A percentile compares a stretch with the other conserved stretches of the same genome.
phyloP scores from a whole-genome alignment of 1,140 invertebrate species.

The Leptopilina boulardi region DNA sequence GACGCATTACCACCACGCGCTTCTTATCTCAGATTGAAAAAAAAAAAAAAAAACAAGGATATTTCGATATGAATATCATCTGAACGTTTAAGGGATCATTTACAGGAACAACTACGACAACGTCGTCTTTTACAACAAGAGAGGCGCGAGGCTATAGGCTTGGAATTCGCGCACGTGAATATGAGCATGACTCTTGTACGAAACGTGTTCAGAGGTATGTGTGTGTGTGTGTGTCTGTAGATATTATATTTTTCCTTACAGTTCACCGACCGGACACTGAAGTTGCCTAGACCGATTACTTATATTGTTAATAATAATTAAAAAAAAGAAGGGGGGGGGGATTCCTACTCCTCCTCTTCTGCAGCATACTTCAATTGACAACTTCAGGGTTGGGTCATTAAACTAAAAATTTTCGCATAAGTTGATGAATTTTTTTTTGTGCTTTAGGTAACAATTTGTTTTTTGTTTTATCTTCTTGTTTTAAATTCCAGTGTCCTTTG shows the following conservation, averaged over 20 bases:
- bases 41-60: slow-evolving; percentile 8
- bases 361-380: too few species aligned
- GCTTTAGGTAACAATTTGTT: too few species aligned
- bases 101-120: background rate
- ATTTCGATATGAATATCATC: slow-evolving; percentile 23
- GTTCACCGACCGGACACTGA: too few species aligned
- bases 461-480: too few species aligned
- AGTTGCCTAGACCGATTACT: too few species aligned
- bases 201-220: slow-evolving; percentile 71
- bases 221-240: slow-evolving; percentile 23
- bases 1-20: slow-evolving; percentile 31
- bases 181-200: slow-evolving; percentile 76
- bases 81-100: background rate
- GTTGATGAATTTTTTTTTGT: too few species aligned
- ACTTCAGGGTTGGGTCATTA: too few species aligned
- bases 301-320: too few species aligned
- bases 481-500: too few species aligned
- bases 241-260: background rate
- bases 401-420: too few species aligned
- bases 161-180: slow-evolving; percentile 63
- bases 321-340: too few species aligned
- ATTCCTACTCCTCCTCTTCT: too few species aligned
- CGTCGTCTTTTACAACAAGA: background rate
- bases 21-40: slow-evolving; percentile 32
- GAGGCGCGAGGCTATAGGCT: background rate